Percentiles rank a stretch among this genome's conserved stretches.
Conservation (phyloP, 2,888 invertebrate species). For the Bedellia somnulentella region DNA sequence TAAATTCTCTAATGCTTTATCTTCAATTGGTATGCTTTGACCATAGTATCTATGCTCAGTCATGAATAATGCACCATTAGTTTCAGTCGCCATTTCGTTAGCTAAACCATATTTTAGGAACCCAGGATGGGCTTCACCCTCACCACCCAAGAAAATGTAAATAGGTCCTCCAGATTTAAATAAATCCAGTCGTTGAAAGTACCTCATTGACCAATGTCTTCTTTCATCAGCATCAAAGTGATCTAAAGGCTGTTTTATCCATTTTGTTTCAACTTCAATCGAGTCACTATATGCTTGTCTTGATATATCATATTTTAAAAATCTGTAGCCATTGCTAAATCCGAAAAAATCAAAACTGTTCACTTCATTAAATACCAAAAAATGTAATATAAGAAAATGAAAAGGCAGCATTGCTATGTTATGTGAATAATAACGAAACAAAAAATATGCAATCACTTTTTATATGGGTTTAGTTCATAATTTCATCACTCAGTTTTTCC, state of each 20-base stretch:
- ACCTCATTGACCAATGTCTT: slow-evolving; percentile 36
- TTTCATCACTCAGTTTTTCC: too few relatives aligned
- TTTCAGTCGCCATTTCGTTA: slow-evolving; percentile 37
- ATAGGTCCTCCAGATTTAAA: slow-evolving; percentile 31
- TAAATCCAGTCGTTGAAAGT: slow-evolving; percentile 28
- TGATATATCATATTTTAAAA: slow-evolving; percentile 19
- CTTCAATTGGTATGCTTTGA: slow-evolving; percentile 29
- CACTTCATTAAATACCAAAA: too few relatives aligned
- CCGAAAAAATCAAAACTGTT: slow-evolving; percentile 19
- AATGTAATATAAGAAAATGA: too few relatives aligned
- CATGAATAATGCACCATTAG: slow-evolving; percentile 33
- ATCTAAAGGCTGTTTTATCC: slow-evolving; percentile 35
- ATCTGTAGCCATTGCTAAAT: slow-evolving; percentile 17
- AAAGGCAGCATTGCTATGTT: too few relatives aligned
- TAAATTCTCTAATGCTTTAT: slow-evolving; percentile 24
- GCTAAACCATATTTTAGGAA: slow-evolving; percentile 29
- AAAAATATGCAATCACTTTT: too few relatives aligned
- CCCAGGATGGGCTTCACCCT: slow-evolving; percentile 22
- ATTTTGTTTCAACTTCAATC: slow-evolving; percentile 16
- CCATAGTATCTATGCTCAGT: slow-evolving; percentile 45
- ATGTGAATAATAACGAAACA: too few relatives aligned
- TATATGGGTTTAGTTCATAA: too few relatives aligned
- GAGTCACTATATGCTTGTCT: slow-evolving; percentile 13
- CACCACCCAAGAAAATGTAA: slow-evolving; percentile 34
- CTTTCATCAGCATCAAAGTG: slow-evolving; percentile 28